A percentile compares a stretch with the other conserved stretches of the same genome.
phyloP scores from a whole-genome alignment of 2,113 vertebrate genomes.

The Aptenodytes patagonicus region DNA sequence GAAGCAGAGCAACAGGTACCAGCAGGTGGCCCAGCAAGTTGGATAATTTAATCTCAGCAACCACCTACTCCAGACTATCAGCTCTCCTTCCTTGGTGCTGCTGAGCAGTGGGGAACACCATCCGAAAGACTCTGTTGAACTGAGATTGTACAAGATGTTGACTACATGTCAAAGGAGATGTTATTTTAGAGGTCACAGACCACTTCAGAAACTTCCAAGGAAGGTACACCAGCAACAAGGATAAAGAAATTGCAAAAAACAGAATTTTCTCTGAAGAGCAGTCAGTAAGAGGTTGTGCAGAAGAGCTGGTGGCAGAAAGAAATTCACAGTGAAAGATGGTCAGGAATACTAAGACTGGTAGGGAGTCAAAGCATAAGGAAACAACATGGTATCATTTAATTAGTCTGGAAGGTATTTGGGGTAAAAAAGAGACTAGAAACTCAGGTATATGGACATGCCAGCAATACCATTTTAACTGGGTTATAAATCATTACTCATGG shows the following conservation, averaged over 20 bases:
- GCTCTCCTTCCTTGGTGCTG: not conserved
- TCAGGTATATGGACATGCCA: not conserved
- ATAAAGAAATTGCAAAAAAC: not conserved
- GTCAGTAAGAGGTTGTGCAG: not conserved
- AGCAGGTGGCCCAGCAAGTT: conserved; percentile 9
- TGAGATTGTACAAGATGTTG: not conserved
- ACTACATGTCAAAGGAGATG: not conserved
- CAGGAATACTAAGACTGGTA: not conserved
- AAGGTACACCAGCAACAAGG: not conserved
- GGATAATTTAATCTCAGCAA: conserved; percentile 10
- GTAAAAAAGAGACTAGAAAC: not conserved
- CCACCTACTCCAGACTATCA: not conserved
- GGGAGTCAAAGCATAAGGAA: not conserved
- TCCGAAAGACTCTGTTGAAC: not conserved
- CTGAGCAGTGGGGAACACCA: not conserved
- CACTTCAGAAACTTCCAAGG: not conserved
- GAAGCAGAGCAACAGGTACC: not conserved
- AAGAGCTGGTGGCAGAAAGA: not conserved
- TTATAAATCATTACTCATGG: conserved; percentile 27
- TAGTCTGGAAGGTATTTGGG: not conserved
- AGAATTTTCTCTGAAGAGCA: not conserved
- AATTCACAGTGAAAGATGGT: not conserved
- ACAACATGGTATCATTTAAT: not conserved
- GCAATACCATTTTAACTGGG: not conserved
- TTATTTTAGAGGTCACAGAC: conserved; percentile 22